phyloP scores from a whole-genome alignment of 2,113 vertebrate species.

The Rhea americana region DNA sequence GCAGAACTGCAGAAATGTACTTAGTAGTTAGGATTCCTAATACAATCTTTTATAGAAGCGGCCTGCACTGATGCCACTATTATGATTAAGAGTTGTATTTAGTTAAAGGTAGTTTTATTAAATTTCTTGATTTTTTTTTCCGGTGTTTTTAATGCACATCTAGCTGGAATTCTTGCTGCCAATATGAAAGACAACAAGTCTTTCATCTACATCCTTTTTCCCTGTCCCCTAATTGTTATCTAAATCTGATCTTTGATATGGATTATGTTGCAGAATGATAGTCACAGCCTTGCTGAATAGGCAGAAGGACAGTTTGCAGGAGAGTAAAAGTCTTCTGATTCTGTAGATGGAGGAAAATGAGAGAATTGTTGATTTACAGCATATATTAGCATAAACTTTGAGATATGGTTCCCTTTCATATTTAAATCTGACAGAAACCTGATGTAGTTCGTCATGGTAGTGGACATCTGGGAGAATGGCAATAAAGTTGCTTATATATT shows the following conservation, averaged over 20 bases:
- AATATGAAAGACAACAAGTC: background rate
- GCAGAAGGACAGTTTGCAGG: background rate
- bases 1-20: background rate
- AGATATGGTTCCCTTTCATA: background rate
- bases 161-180: background rate
- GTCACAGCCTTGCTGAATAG: background rate
- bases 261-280: background rate
- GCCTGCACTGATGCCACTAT: background rate
- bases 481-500: accelerated
- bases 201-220: background rate
- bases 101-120: background rate
- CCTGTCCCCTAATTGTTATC: background rate
- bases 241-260: accelerated
- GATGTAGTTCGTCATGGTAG: background rate
- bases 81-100: slow-evolving; percentile 23
- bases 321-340: background rate
- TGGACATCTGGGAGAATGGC: background rate
- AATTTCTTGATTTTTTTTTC: slow-evolving; percentile 14
- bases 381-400: accelerated
- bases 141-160: background rate
- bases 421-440: accelerated
- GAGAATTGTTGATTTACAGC: background rate
- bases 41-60: slow-evolving; percentile 16
- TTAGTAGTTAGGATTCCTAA: slow-evolving; percentile 31
- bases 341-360: accelerated